Percentiles rank a stretch among this genome's conserved stretches.
These are phyloP conservation scores for Coelogynopora nodosa DNA, from an alignment of 2,888 invertebrate genomes.

Conservation along the genomic window DNA sequence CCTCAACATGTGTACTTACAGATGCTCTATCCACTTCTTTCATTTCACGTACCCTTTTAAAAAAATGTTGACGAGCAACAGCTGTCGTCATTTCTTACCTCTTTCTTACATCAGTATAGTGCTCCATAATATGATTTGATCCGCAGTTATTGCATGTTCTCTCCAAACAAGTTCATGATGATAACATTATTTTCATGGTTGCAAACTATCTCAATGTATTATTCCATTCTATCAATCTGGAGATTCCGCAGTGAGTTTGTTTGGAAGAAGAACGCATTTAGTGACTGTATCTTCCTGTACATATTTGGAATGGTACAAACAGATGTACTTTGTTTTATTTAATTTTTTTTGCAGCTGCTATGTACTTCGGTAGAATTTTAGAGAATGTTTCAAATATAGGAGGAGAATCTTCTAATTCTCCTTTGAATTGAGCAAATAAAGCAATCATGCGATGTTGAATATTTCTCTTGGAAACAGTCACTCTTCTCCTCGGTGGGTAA, in stretches of 20 bases:
- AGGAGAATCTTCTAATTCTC: neutral
- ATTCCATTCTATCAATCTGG: constrained; percentile 1
- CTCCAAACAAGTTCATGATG: neutral
- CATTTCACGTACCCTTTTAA: neutral
- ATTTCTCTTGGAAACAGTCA: neutral
- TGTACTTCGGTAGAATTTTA: neutral
- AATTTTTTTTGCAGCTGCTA: neutral
- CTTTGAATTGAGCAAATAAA: constrained; percentile 13
- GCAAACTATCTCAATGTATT: neutral
- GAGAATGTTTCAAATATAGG: neutral
- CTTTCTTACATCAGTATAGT: neutral
- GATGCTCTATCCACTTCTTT: neutral
- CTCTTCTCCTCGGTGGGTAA: neutral
- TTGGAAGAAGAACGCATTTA: neutral
- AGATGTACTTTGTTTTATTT: neutral
- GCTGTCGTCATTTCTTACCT: neutral
- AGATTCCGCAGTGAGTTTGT: neutral
- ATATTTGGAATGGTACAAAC: neutral
- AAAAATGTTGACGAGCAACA: neutral
- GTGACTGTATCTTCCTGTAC: neutral
- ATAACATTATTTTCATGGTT: neutral
- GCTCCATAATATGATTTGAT: neutral
- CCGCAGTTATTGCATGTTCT: neutral
- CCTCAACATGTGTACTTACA: neutral
- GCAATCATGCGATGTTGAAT: neutral